Evolutionary conservation across 2,113 vertebrate species (phyloP).

Genomic region (Onychorhynchus coronatus): DNA sequence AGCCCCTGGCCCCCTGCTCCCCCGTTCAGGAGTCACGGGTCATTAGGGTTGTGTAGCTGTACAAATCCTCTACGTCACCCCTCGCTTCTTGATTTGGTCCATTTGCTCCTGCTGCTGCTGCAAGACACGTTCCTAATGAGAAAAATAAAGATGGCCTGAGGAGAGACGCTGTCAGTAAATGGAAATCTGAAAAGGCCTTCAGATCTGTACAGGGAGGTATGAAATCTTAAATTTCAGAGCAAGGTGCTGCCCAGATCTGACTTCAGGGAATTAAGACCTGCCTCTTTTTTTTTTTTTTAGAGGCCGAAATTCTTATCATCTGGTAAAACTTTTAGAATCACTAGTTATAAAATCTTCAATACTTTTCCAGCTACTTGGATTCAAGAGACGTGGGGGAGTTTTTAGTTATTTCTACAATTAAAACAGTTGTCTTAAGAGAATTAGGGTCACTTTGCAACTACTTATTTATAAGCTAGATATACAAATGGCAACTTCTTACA

Average conservation of each 20-base stretch:
- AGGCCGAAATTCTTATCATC: neutral
- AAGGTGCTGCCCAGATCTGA: neutral
- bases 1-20: neutral
- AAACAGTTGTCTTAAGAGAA: neutral
- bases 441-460: neutral
- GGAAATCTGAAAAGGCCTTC: neutral
- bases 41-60: neutral
- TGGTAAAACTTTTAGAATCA: neutral
- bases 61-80: neutral
- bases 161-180: neutral
- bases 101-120: neutral
- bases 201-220: neutral
- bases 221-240: neutral
- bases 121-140: neutral
- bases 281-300: neutral
- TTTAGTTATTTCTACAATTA: neutral
- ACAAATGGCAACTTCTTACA: neutral
- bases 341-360: neutral
- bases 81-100: neutral
- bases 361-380: neutral
- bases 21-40: neutral
- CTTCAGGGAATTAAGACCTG: neutral
- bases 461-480: slow-evolving; percentile 3
- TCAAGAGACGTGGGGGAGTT: neutral
- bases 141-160: neutral